phyloP scores from a whole-genome alignment of 2,113 vertebrate species.

The Dolichotis patagonum region DNA sequence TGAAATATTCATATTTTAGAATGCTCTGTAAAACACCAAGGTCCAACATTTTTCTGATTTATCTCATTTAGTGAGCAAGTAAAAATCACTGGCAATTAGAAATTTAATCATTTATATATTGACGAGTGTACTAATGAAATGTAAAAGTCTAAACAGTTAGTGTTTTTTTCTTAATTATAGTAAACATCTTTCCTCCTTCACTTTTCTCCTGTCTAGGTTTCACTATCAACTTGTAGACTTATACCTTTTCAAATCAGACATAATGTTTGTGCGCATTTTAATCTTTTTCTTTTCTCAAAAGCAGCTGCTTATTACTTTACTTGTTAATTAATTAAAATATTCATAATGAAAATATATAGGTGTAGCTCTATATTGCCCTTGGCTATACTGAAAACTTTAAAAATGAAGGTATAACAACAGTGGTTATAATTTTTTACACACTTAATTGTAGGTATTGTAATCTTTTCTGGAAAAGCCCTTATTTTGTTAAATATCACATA shows the following conservation, averaged over 20 bases:
- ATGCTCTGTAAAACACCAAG: not conserved
- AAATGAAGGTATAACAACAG: not conserved
- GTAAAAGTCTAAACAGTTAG: slow-evolving; percentile 29
- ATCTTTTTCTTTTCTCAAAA: not conserved
- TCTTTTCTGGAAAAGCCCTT: not conserved
- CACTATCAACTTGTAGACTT: not conserved
- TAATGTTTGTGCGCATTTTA: not conserved
- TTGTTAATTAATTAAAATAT: not conserved
- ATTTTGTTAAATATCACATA: not conserved
- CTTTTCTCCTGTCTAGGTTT: not conserved
- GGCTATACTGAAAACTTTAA: not conserved
- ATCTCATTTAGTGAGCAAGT: not conserved
- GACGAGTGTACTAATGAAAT: not conserved
- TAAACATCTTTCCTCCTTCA: not conserved
- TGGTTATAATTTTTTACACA: not conserved
- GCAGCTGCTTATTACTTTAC: not conserved
- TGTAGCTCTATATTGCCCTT: not conserved
- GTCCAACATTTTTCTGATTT: not conserved
- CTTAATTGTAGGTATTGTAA: not conserved
- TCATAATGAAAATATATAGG: not conserved
- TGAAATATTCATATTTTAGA: not conserved
- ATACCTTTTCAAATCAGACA: not conserved
- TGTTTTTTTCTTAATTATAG: not conserved
- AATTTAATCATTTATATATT: not conserved
- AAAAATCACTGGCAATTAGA: slow-evolving; percentile 35